Conservation (phyloP, 2,888 invertebrate species). For the Chymomyza procnemis region DNA sequence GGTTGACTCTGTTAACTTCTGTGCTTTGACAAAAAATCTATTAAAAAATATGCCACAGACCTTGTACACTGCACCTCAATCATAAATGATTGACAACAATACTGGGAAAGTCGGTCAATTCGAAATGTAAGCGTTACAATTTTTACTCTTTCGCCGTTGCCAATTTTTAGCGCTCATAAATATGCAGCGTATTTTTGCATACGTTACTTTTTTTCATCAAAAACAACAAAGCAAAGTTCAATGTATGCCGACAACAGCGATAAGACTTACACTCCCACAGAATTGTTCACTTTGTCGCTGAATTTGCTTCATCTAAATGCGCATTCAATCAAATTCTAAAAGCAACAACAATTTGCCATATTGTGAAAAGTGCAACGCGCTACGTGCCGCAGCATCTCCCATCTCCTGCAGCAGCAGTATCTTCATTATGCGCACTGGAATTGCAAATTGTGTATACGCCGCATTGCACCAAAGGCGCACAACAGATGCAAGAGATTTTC, state of each 20-base stretch:
- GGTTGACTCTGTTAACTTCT: too few relatives aligned
- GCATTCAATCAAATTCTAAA: slow-evolving; percentile 46
- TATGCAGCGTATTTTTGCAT: slow-evolving; percentile 26
- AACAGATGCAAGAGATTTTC: slow-evolving; percentile 16
- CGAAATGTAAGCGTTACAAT: neutral
- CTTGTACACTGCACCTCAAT: too few relatives aligned
- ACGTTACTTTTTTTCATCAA: neutral
- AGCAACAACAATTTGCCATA: neutral
- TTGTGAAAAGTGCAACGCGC: neutral
- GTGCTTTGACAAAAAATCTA: too few relatives aligned
- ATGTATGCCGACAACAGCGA: slow-evolving; percentile 45
- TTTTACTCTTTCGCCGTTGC: neutral
- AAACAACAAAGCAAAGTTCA: slow-evolving; percentile 32
- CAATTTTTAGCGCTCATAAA: slow-evolving; percentile 24
- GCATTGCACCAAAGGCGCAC: slow-evolving; percentile 30
- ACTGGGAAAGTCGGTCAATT: neutral
- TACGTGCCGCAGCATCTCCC: neutral
- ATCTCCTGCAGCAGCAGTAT: neutral
- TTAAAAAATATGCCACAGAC: too few relatives aligned
- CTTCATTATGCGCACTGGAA: slow-evolving; percentile 47
- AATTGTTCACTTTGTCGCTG: slow-evolving; percentile 33
- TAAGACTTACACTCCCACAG: slow-evolving; percentile 31
- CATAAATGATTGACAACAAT: too few relatives aligned
- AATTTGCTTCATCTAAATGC: slow-evolving; percentile 61
- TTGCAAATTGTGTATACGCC: slow-evolving; percentile 46